Percentiles rank a stretch among this genome's conserved stretches.
Conservation (phyloP, 1,140 invertebrate genomes). For the Cydia splendana region DNA sequence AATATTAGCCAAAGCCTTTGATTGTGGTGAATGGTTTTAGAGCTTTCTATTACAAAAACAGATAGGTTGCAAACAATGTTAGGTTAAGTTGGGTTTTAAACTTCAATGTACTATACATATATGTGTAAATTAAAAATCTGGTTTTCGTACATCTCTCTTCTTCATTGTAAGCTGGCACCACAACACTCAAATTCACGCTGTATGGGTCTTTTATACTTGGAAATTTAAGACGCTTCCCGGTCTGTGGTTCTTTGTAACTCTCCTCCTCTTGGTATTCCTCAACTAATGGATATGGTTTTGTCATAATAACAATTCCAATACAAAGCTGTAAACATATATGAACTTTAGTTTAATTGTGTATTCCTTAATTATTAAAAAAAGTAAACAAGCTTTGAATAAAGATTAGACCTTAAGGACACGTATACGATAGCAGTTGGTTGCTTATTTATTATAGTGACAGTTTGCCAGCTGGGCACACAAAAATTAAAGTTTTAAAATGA, state of each 20-base stretch:
- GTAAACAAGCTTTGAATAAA: neutral
- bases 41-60: no score
- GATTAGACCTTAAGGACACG: neutral
- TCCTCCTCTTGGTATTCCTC: constrained; percentile 87
- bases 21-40: no score
- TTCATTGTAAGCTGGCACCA: constrained; percentile 98
- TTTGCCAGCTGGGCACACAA: constrained; percentile 1
- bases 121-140: constrained; percentile 33
- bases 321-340: constrained; percentile 35
- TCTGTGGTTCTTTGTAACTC: constrained; percentile 85
- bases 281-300: constrained; percentile 85
- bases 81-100: no score
- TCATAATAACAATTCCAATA: constrained; percentile 43
- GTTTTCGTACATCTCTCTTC: constrained; percentile 89
- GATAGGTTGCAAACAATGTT: neutral
- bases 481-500: neutral
- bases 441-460: neutral
- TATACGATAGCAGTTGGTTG: neutral
- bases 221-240: constrained; percentile 82
- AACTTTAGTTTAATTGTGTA: neutral
- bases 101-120: no score
- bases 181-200: constrained; percentile 89
- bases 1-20: no score
- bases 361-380: neutral
- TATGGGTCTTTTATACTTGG: constrained; percentile 86